Conservation (phyloP, 2,888 invertebrate genomes). For the Hipparchia sbordonii region DNA sequence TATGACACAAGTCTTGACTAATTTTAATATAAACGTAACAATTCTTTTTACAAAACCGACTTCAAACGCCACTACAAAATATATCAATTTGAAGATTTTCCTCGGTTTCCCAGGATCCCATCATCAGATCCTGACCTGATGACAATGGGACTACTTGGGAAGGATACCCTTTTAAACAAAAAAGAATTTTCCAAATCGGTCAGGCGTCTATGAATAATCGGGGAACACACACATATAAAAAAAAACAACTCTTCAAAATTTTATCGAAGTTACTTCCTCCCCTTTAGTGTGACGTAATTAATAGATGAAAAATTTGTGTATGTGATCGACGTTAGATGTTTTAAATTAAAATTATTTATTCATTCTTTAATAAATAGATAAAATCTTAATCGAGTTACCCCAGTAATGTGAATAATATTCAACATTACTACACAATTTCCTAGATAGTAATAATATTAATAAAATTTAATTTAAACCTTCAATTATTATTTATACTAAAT, state of each 20-base stretch:
- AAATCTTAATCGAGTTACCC: constrained; percentile 13
- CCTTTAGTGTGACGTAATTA: constrained; percentile 5
- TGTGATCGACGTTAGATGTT: constrained; percentile 26
- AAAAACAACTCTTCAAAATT: background rate
- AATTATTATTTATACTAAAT: constrained; percentile 13
- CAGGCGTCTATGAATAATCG: too few species aligned
- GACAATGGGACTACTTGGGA: too few species aligned
- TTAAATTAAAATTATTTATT: constrained; percentile 24
- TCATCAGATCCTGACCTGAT: too few species aligned
- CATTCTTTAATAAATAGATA: constrained; percentile 7
- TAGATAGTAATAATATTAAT: constrained; percentile 1
- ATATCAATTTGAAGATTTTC: too few species aligned
- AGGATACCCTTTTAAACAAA: too few species aligned
- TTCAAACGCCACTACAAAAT: too few species aligned
- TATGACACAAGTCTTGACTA: too few species aligned
- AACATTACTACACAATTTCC: background rate
- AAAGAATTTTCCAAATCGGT: too few species aligned
- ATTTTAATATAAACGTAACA: too few species aligned
- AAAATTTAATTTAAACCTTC: constrained; percentile 2
- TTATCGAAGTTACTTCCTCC: background rate
- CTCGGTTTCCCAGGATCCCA: too few species aligned
- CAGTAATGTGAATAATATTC: constrained; percentile 16
- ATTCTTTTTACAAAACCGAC: too few species aligned
- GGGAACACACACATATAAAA: too few species aligned
- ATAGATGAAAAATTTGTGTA: constrained; percentile 24